These are phyloP conservation scores for Bhutanitis thaidina DNA, from an alignment of 2,888 invertebrate species.

Conservation along the genomic window DNA sequence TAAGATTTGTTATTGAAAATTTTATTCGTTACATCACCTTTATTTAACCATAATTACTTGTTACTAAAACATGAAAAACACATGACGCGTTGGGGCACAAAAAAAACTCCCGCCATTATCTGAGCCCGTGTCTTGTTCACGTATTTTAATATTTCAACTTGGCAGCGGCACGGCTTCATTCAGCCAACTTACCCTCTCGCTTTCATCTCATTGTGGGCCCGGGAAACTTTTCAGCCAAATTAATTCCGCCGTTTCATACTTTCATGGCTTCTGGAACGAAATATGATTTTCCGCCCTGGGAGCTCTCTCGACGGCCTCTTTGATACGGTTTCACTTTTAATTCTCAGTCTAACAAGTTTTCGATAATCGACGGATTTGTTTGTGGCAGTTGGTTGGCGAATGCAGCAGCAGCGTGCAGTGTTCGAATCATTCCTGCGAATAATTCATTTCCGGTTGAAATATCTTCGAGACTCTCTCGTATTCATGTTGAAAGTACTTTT, in stretches of 20 bases:
- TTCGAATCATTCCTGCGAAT: constrained; percentile 2
- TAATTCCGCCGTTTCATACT: constrained; percentile 66
- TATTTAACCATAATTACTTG: too few relatives aligned
- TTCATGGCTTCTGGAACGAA: constrained; percentile 64
- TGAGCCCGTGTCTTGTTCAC: constrained; percentile 27
- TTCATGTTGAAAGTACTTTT: too few relatives aligned
- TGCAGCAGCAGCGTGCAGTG: too few relatives aligned
- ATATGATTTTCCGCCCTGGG: constrained; percentile 63
- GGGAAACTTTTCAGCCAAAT: constrained; percentile 71
- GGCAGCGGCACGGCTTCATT: constrained; percentile 62
- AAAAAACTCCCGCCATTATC: not conserved
- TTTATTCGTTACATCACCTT: too few relatives aligned
- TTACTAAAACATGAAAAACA: not conserved
- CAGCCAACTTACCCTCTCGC: constrained; percentile 64
- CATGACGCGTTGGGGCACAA: not conserved
- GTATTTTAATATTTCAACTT: constrained; percentile 68
- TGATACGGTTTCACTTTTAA: constrained; percentile 53
- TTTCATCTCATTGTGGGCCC: constrained; percentile 71
- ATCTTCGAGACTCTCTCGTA: too few relatives aligned
- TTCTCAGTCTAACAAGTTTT: constrained; percentile 25
- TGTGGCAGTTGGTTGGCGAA: not conserved
- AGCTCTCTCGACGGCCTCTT: constrained; percentile 45
- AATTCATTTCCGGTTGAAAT: too few relatives aligned
- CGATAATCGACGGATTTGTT: constrained; percentile 14
- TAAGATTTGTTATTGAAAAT: too few relatives aligned